Percentiles rank a stretch among this genome's conserved stretches.
Conservation (phyloP, 1,140 invertebrate genomes). For the Cyrtorhinus lividipennis region DNA sequence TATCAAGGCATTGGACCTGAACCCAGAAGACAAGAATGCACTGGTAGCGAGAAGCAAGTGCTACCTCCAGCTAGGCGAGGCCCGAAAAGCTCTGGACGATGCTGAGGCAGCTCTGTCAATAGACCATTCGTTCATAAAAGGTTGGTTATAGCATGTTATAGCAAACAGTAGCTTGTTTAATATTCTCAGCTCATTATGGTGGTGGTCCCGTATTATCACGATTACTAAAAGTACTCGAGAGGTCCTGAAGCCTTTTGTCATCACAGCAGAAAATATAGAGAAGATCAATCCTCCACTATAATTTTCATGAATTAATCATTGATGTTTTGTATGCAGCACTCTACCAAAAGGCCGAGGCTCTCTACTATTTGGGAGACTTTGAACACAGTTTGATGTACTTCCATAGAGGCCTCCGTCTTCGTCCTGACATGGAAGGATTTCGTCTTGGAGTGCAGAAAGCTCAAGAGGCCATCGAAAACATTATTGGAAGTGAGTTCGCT, state of each 20-base stretch:
- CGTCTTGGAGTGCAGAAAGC: conserved; percentile 84
- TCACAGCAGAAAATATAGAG: no score
- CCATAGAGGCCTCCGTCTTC: conserved; percentile 65
- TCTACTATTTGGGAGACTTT: conserved; percentile 84
- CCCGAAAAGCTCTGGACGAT: conserved; percentile 65
- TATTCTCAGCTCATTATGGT: no score
- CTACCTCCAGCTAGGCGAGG: conserved; percentile 72
- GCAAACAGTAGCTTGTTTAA: no score
- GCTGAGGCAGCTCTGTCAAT: conserved; percentile 62
- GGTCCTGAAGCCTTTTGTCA: no score
- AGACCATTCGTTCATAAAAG: conserved; percentile 61
- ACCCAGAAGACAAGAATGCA: conserved; percentile 67
- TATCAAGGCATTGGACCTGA: conserved; percentile 81
- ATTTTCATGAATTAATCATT: no score
- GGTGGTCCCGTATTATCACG: no score
- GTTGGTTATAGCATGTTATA: no score
- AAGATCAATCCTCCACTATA: no score
- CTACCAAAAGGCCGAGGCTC: conserved; percentile 80
- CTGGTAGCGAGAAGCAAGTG: conserved; percentile 79
- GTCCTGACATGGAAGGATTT: conserved; percentile 75
- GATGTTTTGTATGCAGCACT: conserved; percentile 52
- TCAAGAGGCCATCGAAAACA: conserved; percentile 85
- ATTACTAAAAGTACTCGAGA: no score
- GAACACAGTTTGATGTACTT: conserved; percentile 85
- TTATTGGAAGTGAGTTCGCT: conserved; percentile 51